phyloP scores from a whole-genome alignment of 2,113 vertebrate species.

The Notarius lentiginosus region DNA sequence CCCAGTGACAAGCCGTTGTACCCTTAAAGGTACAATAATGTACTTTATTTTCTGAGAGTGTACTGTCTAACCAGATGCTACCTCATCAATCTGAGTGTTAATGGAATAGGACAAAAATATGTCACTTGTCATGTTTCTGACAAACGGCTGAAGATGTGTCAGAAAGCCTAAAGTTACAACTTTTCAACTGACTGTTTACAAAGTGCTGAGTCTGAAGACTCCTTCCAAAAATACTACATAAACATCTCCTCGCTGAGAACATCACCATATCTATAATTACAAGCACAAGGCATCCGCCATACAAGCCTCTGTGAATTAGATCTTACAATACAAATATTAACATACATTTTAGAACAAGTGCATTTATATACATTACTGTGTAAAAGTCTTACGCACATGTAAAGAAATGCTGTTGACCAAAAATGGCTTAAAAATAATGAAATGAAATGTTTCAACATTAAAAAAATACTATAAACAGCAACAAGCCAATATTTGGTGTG shows the following conservation, averaged over 20 bases:
- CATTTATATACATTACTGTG: not conserved
- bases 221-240: not conserved
- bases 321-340: not conserved
- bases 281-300: not conserved
- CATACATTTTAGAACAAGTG: not conserved
- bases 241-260: not conserved
- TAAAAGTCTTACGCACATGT: no score
- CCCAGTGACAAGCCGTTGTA: no score
- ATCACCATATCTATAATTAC: not conserved
- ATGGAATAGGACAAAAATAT: not conserved
- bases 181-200: no score
- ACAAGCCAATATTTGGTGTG: no score
- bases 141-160: not conserved
- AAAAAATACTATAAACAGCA: no score
- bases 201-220: not conserved
- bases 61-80: no score
- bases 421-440: no score
- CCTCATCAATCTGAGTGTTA: no score
- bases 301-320: not conserved
- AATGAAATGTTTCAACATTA: no score
- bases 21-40: no score
- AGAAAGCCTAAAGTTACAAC: not conserved
- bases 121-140: not conserved
- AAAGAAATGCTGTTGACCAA: no score
- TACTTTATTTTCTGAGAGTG: no score